Evolutionary conservation across 2,113 vertebrate genomes (phyloP).

Genomic region (Centropus bengalensis): DNA sequence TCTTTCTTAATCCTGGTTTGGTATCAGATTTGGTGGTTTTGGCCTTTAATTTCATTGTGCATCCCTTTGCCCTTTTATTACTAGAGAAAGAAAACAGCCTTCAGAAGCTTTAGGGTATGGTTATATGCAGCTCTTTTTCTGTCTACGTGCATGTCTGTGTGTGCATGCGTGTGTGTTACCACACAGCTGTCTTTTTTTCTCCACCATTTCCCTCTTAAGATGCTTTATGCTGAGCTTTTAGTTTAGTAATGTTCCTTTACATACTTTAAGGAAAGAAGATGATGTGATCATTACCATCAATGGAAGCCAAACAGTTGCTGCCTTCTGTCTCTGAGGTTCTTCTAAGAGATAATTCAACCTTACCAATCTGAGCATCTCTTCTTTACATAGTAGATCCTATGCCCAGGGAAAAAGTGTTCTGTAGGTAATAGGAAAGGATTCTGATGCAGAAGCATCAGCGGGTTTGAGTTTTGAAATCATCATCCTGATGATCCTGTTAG

Average conservation of each 20-base stretch:
- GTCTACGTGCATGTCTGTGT: neutral
- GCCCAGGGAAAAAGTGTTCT: neutral
- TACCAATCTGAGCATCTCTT: neutral
- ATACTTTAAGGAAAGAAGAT: neutral
- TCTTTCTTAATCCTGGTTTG: neutral
- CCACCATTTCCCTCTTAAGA: neutral
- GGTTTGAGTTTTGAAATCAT: neutral
- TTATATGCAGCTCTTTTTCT: neutral
- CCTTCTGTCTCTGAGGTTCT: neutral
- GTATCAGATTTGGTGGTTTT: neutral
- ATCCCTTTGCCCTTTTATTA: neutral
- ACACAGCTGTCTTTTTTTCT: neutral
- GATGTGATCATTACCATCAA: neutral
- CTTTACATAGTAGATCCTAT: neutral
- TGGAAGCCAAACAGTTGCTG: neutral
- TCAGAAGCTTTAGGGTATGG: neutral
- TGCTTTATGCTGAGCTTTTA: neutral
- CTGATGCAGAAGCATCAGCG: neutral
- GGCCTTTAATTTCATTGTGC: neutral
- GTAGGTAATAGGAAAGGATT: neutral
- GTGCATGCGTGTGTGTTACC: neutral
- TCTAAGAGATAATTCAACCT: neutral
- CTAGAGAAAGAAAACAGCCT: neutral
- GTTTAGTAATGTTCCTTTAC: neutral
- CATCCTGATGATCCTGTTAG: neutral